Evolutionary conservation across 2,888 invertebrate genomes (phyloP).

Genomic region (Leptinotarsa juncta): DNA sequence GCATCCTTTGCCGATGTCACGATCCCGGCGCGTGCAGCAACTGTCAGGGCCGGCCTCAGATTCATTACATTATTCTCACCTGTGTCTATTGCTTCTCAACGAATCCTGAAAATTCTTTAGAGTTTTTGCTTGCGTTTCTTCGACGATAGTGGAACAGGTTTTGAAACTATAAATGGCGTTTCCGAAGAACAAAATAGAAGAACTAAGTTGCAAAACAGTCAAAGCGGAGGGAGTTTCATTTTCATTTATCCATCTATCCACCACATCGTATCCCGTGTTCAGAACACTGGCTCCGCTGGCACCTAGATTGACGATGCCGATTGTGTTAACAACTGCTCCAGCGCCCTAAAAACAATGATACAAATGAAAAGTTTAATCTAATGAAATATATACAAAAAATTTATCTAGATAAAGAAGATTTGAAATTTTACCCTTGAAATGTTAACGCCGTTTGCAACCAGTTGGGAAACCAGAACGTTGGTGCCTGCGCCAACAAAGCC

Average conservation of each 20-base stretch:
- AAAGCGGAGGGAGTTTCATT: conserved; percentile 60
- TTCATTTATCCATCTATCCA: conserved; percentile 55
- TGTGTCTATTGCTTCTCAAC: conserved; percentile 69
- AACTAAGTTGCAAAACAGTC: conserved; percentile 62
- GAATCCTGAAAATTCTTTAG: conserved; percentile 69
- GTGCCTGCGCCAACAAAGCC: conserved; percentile 71
- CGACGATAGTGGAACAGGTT: conserved; percentile 54
- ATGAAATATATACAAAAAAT: no score
- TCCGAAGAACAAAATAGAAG: conserved; percentile 59
- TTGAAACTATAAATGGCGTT: conserved; percentile 59
- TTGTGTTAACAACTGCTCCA: conserved; percentile 50
- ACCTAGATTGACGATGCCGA: conserved; percentile 55
- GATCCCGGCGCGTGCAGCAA: no score
- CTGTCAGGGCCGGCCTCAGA: no score
- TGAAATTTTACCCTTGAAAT: conserved; percentile 52
- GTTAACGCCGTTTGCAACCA: conserved; percentile 64
- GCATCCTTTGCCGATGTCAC: no score
- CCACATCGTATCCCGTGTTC: conserved; percentile 56
- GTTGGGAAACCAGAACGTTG: conserved; percentile 65
- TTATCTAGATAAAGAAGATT: no score
- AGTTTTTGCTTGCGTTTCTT: conserved; percentile 69
- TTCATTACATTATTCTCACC: conserved; percentile 51
- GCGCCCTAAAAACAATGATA: conserved; percentile 42
- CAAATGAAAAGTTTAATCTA: not conserved
- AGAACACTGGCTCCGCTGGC: conserved; percentile 55